Evolutionary conservation across 2,888 invertebrate genomes (phyloP).

Genomic region (Parnassius glacialis): DNA sequence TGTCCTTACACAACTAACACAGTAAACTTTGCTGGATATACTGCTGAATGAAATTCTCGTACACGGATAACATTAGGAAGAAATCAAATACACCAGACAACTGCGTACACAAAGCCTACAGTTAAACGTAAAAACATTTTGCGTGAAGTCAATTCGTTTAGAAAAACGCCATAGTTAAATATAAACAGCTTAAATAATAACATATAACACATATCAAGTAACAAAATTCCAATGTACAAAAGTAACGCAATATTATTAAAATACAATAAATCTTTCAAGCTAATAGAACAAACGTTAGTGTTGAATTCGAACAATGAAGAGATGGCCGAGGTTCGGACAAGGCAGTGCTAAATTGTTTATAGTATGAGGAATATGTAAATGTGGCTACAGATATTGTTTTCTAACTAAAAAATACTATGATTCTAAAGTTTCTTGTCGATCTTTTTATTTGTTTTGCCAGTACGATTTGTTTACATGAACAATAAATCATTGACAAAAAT

Average conservation of each 20-base stretch:
- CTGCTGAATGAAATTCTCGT: constrained; percentile 68
- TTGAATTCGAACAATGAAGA: constrained; percentile 36
- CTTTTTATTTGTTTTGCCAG: no score
- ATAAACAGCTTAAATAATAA: constrained; percentile 79
- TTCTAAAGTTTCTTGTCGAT: no score
- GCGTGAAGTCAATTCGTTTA: constrained; percentile 71
- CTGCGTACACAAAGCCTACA: constrained; percentile 73
- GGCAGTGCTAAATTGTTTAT: not conserved
- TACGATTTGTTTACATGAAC: no score
- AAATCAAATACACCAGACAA: constrained; percentile 73
- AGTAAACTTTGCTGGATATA: constrained; percentile 67
- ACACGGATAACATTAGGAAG: constrained; percentile 69
- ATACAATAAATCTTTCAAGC: constrained; percentile 71
- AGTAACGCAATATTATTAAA: constrained; percentile 72
- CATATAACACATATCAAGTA: constrained; percentile 65
- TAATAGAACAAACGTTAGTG: constrained; percentile 67
- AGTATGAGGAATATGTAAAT: not conserved
- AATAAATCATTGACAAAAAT: no score
- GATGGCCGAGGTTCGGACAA: constrained; percentile 22
- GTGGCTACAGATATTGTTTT: no score
- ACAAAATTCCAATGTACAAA: constrained; percentile 79
- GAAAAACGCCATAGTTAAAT: constrained; percentile 72
- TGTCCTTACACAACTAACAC: constrained; percentile 80
- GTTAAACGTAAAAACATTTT: constrained; percentile 64
- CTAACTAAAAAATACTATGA: no score